A percentile compares a stretch with the other conserved stretches of the same genome.
phyloP scores from a whole-genome alignment of 2,797 vertebrate species.

The Sebastiscus tertius region DNA sequence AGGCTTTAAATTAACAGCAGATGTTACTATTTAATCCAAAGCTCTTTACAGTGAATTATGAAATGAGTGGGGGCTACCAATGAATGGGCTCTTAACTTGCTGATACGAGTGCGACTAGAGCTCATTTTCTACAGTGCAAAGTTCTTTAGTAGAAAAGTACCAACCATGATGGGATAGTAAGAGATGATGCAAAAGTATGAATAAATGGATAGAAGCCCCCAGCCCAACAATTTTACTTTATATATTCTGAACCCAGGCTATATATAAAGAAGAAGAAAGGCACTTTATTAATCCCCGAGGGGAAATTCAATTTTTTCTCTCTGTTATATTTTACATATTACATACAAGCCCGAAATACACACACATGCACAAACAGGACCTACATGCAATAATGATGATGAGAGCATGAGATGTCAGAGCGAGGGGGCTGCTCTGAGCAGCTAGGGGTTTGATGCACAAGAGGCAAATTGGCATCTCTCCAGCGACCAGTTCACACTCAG shows the following conservation, averaged over 20 bases:
- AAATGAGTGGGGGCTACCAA: neutral
- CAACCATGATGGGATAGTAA: neutral
- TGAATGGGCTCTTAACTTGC: neutral
- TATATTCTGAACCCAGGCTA: neutral
- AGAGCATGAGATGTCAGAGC: no score
- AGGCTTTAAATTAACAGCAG: neutral
- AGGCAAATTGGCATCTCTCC: no score
- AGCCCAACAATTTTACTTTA: neutral
- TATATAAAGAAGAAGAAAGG: neutral
- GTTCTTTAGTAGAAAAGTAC: neutral
- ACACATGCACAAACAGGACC: no score
- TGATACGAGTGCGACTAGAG: neutral
- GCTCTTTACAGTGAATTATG: neutral
- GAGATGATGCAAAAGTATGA: neutral
- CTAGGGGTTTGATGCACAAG: no score
- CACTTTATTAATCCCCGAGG: no score
- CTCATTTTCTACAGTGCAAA: neutral
- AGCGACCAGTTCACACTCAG: no score
- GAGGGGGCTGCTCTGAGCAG: no score
- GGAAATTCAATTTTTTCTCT: no score
- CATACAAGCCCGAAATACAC: no score
- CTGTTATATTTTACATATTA: no score
- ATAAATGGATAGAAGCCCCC: neutral
- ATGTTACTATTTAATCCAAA: slow-evolving; percentile 15
- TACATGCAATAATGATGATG: no score